Conservation (phyloP, 2,888 invertebrate genomes). For the Nezara viridula region DNA sequence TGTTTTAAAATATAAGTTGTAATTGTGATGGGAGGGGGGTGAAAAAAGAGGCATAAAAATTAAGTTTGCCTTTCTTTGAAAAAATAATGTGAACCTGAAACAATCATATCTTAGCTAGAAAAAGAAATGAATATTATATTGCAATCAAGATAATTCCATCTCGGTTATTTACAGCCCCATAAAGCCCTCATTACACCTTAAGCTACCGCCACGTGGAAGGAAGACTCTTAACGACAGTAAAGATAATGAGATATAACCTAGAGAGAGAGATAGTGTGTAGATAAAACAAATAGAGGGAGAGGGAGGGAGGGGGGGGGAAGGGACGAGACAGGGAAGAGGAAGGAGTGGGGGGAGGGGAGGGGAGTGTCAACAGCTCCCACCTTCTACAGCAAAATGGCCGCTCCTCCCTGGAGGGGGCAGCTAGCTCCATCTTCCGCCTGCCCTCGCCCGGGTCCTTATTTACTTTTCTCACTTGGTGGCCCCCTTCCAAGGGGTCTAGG, state of each 20-base stretch:
- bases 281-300: background rate
- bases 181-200: background rate
- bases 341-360: background rate
- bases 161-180: background rate
- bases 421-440: constrained; percentile 22
- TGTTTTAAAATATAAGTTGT: too few species aligned
- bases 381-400: constrained; percentile 52
- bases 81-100: too few species aligned
- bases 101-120: too few species aligned
- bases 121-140: too few species aligned
- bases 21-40: too few species aligned
- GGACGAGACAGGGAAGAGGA: background rate
- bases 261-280: background rate
- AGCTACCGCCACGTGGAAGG: background rate
- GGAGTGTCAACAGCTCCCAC: constrained; percentile 54
- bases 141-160: too few species aligned
- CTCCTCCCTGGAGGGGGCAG: background rate
- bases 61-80: too few species aligned
- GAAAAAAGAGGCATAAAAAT: too few species aligned
- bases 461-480: background rate
- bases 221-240: background rate
- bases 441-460: background rate
- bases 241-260: background rate
- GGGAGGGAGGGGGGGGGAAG: background rate
- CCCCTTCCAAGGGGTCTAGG: background rate